A percentile compares a stretch with the other conserved stretches of the same genome.
Evolutionary conservation across 2,888 invertebrate species (phyloP).

Genomic region (Noctua comes): DNA sequence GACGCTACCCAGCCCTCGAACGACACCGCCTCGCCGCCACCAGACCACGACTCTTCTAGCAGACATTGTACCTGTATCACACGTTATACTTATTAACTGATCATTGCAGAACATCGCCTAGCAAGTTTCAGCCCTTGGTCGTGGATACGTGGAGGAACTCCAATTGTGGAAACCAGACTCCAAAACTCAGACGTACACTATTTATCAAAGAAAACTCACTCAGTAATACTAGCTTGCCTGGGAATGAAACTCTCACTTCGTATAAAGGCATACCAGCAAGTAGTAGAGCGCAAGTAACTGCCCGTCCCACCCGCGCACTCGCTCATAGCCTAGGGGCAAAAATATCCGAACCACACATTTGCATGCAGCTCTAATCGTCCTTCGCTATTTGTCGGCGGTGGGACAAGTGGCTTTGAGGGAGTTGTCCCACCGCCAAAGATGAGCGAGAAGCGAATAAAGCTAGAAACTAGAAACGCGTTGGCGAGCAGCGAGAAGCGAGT

Average conservation of each 20-base stretch:
- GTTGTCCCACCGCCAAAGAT: no score
- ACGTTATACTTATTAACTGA: background rate
- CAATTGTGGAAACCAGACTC: background rate
- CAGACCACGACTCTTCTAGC: slow-evolving; percentile 95
- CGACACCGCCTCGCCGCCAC: slow-evolving; percentile 89
- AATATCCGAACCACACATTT: background rate
- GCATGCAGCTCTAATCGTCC: background rate
- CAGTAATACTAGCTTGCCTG: background rate
- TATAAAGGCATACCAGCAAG: background rate
- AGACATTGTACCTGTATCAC: slow-evolving; percentile 91
- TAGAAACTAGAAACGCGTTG: no score
- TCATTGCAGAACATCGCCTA: background rate
- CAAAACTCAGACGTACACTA: background rate
- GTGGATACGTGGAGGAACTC: background rate
- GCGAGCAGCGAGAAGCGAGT: no score
- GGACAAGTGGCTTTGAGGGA: background rate
- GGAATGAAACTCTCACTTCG: background rate
- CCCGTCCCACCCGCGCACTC: background rate
- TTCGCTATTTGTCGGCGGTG: background rate
- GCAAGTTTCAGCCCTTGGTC: background rate
- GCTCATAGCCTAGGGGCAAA: background rate
- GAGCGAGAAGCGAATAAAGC: no score
- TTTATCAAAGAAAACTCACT: background rate
- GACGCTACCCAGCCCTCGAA: slow-evolving; percentile 89
- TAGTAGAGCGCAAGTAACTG: background rate